Evolutionary conservation across 2,113 vertebrate species (phyloP), one percentile per base, ranked within the genome.

Genomic region (Telmatochromis bifrenatus): DNA sequence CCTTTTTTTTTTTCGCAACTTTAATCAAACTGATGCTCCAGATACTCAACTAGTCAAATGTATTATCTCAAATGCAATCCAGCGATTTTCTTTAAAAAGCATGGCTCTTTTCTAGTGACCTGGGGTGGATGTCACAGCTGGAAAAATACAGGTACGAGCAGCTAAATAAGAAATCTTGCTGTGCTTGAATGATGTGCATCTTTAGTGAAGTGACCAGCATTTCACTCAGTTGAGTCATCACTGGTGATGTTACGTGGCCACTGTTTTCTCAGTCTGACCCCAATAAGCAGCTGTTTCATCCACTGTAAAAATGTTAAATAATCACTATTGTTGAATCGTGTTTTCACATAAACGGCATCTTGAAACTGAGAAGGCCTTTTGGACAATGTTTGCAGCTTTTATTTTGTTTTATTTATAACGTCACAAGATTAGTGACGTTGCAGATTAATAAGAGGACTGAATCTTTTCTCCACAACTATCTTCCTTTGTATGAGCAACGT

Each of bases 61-160:
- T 23, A 68, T 37, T 13, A 37, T 68, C 7, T 39, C 11, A 68
- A 39, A 68, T 21, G 6, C 0, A 39, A 8, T 65, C 10, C 0
- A 65, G 0, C 0, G 1, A n/a, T 13, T 65, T 65, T 37, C 12
- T 68, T 21, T 14, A 23, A 70, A 70, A 42, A 45, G 65, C 37
- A 17, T 47, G 9, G 39, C 9, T 47, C 21, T 73, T 47, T 73
- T 47, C 8, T 45, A 5, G 15, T 17, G 65, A 73, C 39, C 13
- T 17, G 65, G n/a, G 65, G 2, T 23, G 21, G 39, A 26, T 73
- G 21, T 45, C 21, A 28, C 68, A 73, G 39, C 13, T 26, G 10
- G 37, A 47, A 73, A 73, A 47, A 73, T 26, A 28, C 21, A 7
- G 21, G 68, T 47, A 17, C 0, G 4, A 28, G 21, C 39, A 73